Evolutionary conservation across 2,113 vertebrate species (phyloP).

Genomic region (Ranitomeya imitator): DNA sequence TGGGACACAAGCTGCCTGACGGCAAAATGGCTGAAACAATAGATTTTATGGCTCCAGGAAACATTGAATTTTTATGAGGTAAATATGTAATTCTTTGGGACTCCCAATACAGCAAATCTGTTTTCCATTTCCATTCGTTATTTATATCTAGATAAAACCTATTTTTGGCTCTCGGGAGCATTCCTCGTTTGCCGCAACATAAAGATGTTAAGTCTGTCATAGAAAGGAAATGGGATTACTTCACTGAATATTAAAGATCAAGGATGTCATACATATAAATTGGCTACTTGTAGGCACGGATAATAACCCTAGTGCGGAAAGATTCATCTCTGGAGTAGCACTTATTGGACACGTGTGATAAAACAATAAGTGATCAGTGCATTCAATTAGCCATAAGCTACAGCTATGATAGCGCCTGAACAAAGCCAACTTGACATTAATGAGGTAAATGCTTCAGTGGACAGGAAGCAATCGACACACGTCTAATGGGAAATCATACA

Average conservation of each 20-base stretch:
- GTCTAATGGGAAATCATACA: conserved; percentile 3
- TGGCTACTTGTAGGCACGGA: conserved; percentile 31
- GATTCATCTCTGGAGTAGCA: background rate
- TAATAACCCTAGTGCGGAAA: conserved; percentile 11
- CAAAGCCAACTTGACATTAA: background rate
- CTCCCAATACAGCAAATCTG: conserved; percentile 38
- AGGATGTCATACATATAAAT: conserved; percentile 49
- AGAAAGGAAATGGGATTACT: conserved; percentile 54
- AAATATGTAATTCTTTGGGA: conserved; percentile 51
- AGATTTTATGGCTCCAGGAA: conserved; percentile 27
- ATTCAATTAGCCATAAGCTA: background rate
- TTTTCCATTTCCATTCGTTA: conserved; percentile 49
- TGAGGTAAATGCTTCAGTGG: conserved; percentile 1
- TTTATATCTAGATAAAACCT: conserved; percentile 53
- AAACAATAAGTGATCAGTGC: background rate
- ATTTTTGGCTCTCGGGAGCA: conserved; percentile 34
- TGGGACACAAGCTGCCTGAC: conserved; percentile 28
- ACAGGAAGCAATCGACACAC: background rate
- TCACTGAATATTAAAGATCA: conserved; percentile 46
- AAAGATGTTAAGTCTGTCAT: conserved; percentile 15
- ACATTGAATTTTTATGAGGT: conserved; percentile 41
- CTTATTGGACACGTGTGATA: conserved; percentile 4
- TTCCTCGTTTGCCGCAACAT: conserved; percentile 32
- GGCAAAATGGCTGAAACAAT: conserved; percentile 18
- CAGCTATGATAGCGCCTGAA: background rate